Conservation (phyloP, 2,113 vertebrate species). For the Notechis scutatus region DNA sequence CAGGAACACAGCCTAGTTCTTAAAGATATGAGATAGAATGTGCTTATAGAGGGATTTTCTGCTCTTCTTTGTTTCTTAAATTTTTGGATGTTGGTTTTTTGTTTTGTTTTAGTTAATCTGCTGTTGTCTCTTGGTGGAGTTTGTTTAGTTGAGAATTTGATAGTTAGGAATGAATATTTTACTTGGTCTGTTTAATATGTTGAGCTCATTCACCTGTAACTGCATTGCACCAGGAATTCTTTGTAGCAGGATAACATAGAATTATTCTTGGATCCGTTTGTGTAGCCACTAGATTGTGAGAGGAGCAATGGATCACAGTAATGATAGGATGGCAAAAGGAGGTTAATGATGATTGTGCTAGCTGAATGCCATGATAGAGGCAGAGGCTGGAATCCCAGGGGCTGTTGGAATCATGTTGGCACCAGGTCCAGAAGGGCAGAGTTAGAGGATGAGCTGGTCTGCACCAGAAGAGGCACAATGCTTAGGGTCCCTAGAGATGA, state of each 20-base stretch:
- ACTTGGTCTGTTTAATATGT: neutral
- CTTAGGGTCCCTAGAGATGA: neutral
- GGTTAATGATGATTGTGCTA: neutral
- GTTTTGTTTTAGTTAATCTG: neutral
- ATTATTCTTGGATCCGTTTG: neutral
- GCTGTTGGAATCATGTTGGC: neutral
- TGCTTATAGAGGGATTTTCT: neutral
- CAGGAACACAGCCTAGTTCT: neutral
- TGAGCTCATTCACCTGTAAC: neutral
- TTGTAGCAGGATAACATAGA: neutral
- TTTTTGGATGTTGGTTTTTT: neutral
- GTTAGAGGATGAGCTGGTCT: neutral
- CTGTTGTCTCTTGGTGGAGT: neutral
- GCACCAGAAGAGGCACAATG: neutral
- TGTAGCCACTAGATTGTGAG: neutral
- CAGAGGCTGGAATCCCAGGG: neutral
- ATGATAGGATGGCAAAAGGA: neutral
- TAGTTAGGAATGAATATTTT: neutral
- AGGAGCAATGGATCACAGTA: neutral
- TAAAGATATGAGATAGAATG: neutral
- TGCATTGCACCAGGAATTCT: neutral
- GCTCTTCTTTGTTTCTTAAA: neutral
- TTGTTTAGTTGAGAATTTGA: neutral
- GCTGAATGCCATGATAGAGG: neutral
- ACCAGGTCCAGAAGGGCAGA: neutral